Base-by-base conservation (phyloP, 1,140 invertebrate genomes). In the Drosophila nigrodunni region DNA sequence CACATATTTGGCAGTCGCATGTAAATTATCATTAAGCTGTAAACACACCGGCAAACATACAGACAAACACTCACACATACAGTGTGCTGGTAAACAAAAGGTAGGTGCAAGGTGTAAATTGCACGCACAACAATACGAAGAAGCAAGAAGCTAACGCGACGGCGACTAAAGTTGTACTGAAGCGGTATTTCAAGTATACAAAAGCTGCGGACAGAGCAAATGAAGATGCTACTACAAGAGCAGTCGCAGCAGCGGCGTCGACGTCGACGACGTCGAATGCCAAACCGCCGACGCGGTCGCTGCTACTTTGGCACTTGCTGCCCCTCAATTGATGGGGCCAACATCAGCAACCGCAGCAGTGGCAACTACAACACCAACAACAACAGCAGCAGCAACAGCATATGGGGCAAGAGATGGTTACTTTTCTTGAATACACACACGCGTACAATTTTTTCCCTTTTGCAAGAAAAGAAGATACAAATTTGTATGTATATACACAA, bases 131-230 rank as follows among this genome's bases (percentile, higher is more conserved):
- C 34, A 70, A 67, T 34, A 35, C 65, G 70, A 66, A 37, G 50
- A 62, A 74, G 72, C 83, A 66, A 37, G 50, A 62, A 74, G 72
- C 83, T 72, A 61, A 67, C 87, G 62, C 86, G 78, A 76, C 78
- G 62, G 68, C 60, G 74, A 67, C 70, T 89, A 67, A 78, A 90
- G 72, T 72, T 88, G 70, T 76, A 89, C 62, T 89, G 71, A 89
- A 89, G 85, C 86, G 69, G 85, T 81, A 85, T 81, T 85, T 89
- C 85, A 85, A 85, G 85, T 89, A 72, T 89, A 89, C 86, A 83
- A 80, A 74, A 86, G 76, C 77, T 71, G 55, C 55, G 59, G 54
- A 54, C 68, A 52, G 18, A 52, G 59, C 64, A 81, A 80, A 78
- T 75, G 86, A 90, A 89, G 85, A 89, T 90, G 75, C 76, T 83